phyloP scores from a whole-genome alignment of 2,113 vertebrate genomes.

The Pungitius pungitius region DNA sequence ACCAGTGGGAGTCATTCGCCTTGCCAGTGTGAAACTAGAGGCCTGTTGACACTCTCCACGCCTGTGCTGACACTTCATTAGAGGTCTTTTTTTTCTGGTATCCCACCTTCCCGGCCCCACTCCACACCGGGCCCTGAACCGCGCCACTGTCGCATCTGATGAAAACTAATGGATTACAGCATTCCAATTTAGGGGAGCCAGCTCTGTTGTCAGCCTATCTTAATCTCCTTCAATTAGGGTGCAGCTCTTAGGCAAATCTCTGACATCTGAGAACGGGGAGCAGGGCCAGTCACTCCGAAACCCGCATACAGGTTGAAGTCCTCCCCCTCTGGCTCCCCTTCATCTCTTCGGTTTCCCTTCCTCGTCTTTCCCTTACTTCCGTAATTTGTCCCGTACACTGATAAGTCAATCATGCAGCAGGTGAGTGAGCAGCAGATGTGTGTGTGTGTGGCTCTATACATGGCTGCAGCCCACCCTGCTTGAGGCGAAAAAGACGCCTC shows the following conservation, averaged over 20 bases:
- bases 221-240: constrained; percentile 81
- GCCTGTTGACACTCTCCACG: constrained; percentile 58
- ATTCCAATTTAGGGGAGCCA: constrained; percentile 73
- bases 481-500: constrained; percentile 32
- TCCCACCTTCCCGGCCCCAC: constrained; percentile 24
- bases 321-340: constrained; percentile 52
- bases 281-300: constrained; percentile 70
- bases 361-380: constrained; percentile 71
- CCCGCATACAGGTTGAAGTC: constrained; percentile 72
- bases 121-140: constrained; percentile 30
- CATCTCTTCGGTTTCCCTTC: constrained; percentile 51
- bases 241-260: constrained; percentile 80
- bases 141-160: constrained; percentile 71
- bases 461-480: constrained; percentile 67
- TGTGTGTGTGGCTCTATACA: constrained; percentile 26
- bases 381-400: constrained; percentile 78
- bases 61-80: constrained; percentile 76
- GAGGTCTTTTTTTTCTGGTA: constrained; percentile 72
- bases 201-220: constrained; percentile 75
- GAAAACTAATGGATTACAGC: constrained; percentile 81
- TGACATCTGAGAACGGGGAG: constrained; percentile 77
- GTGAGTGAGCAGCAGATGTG: constrained; percentile 30
- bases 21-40: constrained; percentile 72
- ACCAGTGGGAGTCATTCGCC: constrained; percentile 70
- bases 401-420: constrained; percentile 77